Conservation (phyloP, 2,888 invertebrate species). For the Drosophila fungiperda region DNA sequence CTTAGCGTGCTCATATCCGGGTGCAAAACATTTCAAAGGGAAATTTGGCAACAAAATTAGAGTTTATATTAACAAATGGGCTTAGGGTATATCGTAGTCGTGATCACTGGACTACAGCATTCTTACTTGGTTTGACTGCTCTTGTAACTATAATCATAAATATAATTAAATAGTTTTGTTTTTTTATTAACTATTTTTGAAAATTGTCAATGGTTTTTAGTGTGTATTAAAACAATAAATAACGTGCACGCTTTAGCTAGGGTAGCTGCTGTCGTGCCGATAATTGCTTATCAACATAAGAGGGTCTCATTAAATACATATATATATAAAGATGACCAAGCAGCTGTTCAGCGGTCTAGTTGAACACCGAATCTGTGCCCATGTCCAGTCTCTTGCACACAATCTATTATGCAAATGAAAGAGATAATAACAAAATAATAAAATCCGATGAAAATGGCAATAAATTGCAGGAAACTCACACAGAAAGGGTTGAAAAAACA, state of each 20-base stretch:
- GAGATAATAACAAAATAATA: background rate
- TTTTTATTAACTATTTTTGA: no score
- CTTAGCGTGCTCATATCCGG: no score
- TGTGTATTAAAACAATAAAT: background rate
- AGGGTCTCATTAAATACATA: background rate
- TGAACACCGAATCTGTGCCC: conserved; percentile 10
- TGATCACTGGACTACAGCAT: no score
- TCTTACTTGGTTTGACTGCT: no score
- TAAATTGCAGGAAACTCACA: conserved; percentile 44
- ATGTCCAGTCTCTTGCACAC: conserved; percentile 45
- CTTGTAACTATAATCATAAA: no score
- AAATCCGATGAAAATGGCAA: conserved; percentile 45
- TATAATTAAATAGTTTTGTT: no score
- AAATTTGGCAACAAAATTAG: no score
- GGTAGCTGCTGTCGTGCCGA: background rate
- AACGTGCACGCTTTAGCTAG: background rate
- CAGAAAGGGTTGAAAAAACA: conserved; percentile 61
- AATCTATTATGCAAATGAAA: conserved; percentile 62
- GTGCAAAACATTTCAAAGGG: no score
- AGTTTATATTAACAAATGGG: no score
- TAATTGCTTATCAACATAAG: background rate
- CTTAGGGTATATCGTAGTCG: no score
- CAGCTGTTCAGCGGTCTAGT: conserved; percentile 20
- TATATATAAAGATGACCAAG: background rate
- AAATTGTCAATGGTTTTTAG: background rate